These are phyloP conservation scores for Dorcus hopei DNA, from an alignment of 2,888 invertebrate species.

Conservation along the genomic window DNA sequence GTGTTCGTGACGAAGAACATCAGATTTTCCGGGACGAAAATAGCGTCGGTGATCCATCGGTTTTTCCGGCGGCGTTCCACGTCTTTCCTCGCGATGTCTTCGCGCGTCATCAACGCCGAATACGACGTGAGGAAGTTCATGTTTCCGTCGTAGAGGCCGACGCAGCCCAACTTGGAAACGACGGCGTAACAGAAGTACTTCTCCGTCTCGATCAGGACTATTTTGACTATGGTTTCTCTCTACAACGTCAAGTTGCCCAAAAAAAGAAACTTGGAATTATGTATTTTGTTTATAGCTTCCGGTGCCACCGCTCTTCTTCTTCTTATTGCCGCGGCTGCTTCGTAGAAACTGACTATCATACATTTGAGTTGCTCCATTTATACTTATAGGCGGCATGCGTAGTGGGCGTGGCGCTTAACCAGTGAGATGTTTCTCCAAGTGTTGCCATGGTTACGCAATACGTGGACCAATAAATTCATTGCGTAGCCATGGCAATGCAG, in stretches of 20 bases:
- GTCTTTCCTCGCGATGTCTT: slow-evolving; percentile 48
- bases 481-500: no score
- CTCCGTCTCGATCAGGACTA: slow-evolving; percentile 56
- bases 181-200: slow-evolving; percentile 61
- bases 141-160: slow-evolving; percentile 60
- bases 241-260: slow-evolving; percentile 39
- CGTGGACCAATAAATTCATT: no score
- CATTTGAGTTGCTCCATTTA: no score
- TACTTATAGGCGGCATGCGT: no score
- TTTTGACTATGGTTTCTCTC: slow-evolving; percentile 59
- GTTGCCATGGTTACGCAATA: no score
- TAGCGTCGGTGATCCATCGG: slow-evolving; percentile 62
- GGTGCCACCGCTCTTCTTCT: no score
- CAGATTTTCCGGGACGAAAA: slow-evolving; percentile 57
- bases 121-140: slow-evolving; percentile 54
- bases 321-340: no score
- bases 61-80: slow-evolving; percentile 50
- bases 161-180: slow-evolving; percentile 57
- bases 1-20: slow-evolving; percentile 56
- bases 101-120: slow-evolving; percentile 54
- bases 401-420: no score
- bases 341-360: no score
- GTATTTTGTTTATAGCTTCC: no score
- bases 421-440: no score
- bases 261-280: background rate